Evolutionary conservation across 1,140 invertebrate genomes (phyloP), one percentile per base, ranked within the genome.

Genomic region (Calephelis nemesis): DNA sequence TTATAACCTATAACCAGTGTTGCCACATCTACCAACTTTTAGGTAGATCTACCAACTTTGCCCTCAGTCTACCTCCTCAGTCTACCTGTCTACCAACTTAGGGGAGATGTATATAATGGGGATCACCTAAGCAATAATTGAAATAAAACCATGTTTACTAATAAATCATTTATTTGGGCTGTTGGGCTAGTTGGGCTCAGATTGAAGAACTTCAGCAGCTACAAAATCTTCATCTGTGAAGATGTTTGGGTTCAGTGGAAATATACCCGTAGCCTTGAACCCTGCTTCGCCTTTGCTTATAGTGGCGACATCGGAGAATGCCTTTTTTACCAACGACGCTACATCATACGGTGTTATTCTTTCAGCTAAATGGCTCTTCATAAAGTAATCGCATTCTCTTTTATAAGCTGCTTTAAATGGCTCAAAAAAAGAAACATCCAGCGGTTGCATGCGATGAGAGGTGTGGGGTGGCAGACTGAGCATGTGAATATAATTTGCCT

Each of bases 281-380:
- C 75, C 70, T 12, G 73, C 47, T 63, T 71, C 72, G 30, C 30
- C 73, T 50, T 81, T 85, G 39, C 73, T 72, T 12, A 85, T 75
- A 47, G 69, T 75, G n/a, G 77, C 76, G 47, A 79, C 71, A 58
- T 48, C 58, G 6, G 52, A 63, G 15, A 67, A 86, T 69, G 79
- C 47, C 5, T 47, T 47, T 47, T 47, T 47, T 7, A 47, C 47
- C 74, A 83, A 66, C 8, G 67, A 64, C 47, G 79, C 77, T 30
- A 85, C 65, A 63, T 85, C 79, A 69, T 82, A 81, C 2, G 73
- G 78, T 49, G 76, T 82, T 68, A 86, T 82, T 74, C 68, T 78
- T 74, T 75, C 62, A 15, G 19, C 7, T 10, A 70, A 64, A 10
- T 69, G 70, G 47, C 62, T 70, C 63, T 74, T 72, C 48, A 84